phyloP scores from a whole-genome alignment of 2,113 vertebrate genomes.

The Orthonyx spaldingii region DNA sequence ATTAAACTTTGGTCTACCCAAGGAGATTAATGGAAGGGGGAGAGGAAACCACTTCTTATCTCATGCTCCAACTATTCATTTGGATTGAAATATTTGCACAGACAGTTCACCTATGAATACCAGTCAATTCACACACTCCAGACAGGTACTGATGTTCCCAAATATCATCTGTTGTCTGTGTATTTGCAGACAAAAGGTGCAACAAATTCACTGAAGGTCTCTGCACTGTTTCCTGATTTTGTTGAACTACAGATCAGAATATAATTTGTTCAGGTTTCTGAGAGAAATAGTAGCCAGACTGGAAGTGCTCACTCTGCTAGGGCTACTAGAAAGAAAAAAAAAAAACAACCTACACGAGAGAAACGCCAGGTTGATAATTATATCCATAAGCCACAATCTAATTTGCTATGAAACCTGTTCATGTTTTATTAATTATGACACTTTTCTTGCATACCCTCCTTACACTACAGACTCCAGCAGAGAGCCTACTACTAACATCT shows the following conservation, averaged over 20 bases:
- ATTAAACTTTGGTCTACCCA: neutral
- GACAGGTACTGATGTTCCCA: neutral
- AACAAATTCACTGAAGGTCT: neutral
- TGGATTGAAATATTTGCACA: neutral
- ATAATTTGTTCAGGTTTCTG: neutral
- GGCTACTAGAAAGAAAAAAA: neutral
- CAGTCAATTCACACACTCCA: neutral
- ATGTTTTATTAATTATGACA: neutral
- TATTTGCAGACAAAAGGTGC: neutral
- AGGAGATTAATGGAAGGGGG: neutral
- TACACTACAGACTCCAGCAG: neutral
- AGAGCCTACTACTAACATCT: neutral
- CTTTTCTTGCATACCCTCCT: neutral
- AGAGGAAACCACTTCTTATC: neutral
- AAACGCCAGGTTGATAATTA: neutral
- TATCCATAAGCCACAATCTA: neutral
- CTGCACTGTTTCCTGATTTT: neutral
- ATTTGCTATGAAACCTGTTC: neutral
- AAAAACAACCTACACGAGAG: neutral
- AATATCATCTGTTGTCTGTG: neutral
- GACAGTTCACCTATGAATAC: neutral
- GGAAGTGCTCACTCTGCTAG: neutral
- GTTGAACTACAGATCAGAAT: neutral
- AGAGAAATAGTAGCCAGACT: neutral
- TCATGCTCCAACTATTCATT: neutral